Evolutionary conservation across 2,888 invertebrate species (phyloP).

Genomic region (Eupithecia inturbata): DNA sequence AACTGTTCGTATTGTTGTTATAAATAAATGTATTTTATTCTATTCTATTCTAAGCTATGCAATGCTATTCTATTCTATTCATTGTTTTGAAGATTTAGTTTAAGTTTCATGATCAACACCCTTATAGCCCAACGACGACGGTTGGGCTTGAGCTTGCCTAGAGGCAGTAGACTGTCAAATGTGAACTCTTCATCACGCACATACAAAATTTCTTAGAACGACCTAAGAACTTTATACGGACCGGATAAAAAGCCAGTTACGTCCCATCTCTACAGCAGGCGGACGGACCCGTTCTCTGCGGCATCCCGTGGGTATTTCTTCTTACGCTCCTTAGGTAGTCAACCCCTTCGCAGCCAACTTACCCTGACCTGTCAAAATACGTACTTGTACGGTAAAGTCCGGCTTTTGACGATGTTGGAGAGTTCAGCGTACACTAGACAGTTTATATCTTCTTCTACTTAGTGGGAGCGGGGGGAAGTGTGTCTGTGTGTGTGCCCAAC

Average conservation of each 20-base stretch:
- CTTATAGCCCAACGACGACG: neutral
- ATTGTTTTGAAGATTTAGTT: neutral
- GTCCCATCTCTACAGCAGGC: constrained; percentile 56
- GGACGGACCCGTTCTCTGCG: constrained; percentile 44
- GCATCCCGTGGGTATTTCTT: constrained; percentile 68
- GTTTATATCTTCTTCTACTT: constrained; percentile 62
- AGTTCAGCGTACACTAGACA: constrained; percentile 49
- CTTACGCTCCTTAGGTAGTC: constrained; percentile 74
- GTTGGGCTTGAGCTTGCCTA: neutral
- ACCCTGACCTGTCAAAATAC: constrained; percentile 64
- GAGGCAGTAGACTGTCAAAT: neutral
- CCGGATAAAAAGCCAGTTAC: constrained; percentile 4
- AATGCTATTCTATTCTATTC: too few species aligned
- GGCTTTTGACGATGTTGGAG: constrained; percentile 42
- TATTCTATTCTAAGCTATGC: too few species aligned
- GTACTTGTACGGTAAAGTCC: constrained; percentile 41
- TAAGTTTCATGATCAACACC: neutral
- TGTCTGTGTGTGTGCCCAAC: constrained; percentile 66
- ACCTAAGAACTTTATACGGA: neutral
- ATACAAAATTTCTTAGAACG: neutral
- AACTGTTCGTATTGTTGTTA: too few species aligned
- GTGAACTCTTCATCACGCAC: neutral
- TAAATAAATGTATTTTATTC: too few species aligned
- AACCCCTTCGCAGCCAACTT: constrained; percentile 59
- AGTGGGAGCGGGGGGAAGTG: constrained; percentile 57